Base-by-base conservation (phyloP, 2,113 vertebrate species). In the Sigmodon hispidus region DNA sequence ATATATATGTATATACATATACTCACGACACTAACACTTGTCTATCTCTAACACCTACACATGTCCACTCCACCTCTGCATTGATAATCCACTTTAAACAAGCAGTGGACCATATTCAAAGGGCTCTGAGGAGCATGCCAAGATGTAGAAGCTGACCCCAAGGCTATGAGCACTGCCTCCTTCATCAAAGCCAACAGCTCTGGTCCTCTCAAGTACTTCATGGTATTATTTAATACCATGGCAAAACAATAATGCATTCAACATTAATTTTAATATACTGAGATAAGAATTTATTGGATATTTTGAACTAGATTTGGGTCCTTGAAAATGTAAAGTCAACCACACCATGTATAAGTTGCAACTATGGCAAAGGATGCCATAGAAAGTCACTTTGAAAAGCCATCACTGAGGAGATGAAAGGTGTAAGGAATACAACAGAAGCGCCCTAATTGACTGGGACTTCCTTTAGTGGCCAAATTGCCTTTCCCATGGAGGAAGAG, bases 231-330 rank as follows among this genome's bases (percentile, higher is more conserved):
- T 79, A 75, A 48, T 57, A 83, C 24, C 50, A 72, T 17, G 40
- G 0, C 89, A 79, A 75, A 96, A 48, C 36, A 85, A 94, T 67
- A 84, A 88, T 52, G 24, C n/a, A 87, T 36, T 90, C 93, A 50
- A 87, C 55, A 55, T 92, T 36, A 69, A 84, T 63, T 72, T 57
- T 87, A 43, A 91, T 57, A 48, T 45, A 31, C 72, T 83, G 65
- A 17, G 48, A 34, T n/a, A 4, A 59, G 65, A 69, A 55, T 73
- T 36, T 57, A 40, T n/a, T 43, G 50, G 59, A 65, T 31, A 57
- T 83, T 90, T 73, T 90, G 86, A 88, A 34, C 36, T 31, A 59
- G 55, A 69, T 48, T 26, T 73, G 3, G 55, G 57, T 79, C 69
- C 52, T 96, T 89, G 72, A 69, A 92, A 84, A 67, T 91, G 31